Evolutionary conservation across 2,888 invertebrate genomes (phyloP).

Genomic region (Tipula unca): DNA sequence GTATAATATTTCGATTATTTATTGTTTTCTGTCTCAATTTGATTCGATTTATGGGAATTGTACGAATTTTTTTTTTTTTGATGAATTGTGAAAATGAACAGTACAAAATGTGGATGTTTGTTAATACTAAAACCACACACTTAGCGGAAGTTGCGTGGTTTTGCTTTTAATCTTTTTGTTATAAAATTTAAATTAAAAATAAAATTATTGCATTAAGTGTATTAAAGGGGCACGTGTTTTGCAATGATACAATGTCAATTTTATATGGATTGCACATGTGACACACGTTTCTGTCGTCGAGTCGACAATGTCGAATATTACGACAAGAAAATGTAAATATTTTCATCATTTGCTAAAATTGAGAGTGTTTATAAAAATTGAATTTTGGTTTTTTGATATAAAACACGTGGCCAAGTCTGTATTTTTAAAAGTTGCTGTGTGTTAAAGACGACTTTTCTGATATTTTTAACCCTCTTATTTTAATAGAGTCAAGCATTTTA

Average conservation of each 20-base stretch:
- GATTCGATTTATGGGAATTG: background rate
- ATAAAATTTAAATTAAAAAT: background rate
- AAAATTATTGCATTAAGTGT: background rate
- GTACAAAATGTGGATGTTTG: background rate
- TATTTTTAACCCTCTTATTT: background rate
- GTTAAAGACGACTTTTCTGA: background rate
- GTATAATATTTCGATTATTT: background rate
- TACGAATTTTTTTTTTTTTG: background rate
- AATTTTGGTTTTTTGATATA: background rate
- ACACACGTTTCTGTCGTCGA: background rate
- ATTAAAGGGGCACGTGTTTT: background rate
- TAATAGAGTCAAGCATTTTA: background rate
- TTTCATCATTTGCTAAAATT: background rate
- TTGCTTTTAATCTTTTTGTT: background rate
- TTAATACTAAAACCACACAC: background rate
- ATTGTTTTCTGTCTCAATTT: background rate
- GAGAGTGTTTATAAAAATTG: background rate
- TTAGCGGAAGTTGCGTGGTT: background rate
- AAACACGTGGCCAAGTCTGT: background rate
- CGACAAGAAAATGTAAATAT: background rate
- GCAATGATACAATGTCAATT: background rate
- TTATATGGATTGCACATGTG: background rate
- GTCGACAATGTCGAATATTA: background rate
- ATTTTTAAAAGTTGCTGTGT: background rate
- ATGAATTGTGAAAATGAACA: background rate